A percentile compares a stretch with the other conserved stretches of the same genome.
These are phyloP conservation scores for Platygyra sinensis DNA, from an alignment of 64 coral and sea anemone genomes.

Conservation along the genomic window DNA sequence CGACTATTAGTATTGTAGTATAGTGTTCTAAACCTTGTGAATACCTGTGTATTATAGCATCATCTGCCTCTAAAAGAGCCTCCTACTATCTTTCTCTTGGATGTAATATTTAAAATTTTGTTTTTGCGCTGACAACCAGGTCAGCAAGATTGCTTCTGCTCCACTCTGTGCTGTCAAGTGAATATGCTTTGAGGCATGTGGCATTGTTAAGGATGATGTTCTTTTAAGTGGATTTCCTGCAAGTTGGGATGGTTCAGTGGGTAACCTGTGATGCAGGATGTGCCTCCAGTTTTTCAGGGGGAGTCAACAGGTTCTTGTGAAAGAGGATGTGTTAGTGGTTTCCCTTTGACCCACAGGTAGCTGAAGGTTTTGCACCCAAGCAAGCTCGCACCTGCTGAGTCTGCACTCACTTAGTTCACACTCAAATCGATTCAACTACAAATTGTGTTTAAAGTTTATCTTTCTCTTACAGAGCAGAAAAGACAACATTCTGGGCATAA, in stretches of 20 bases:
- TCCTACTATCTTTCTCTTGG: not conserved
- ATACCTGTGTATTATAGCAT: constrained; percentile 5
- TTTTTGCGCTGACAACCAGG: not conserved
- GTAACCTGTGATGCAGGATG: not conserved
- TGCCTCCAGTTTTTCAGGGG: too few relatives aligned
- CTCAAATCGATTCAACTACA: too few relatives aligned
- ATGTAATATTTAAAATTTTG: constrained; percentile 18
- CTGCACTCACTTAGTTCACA: too few relatives aligned
- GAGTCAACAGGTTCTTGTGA: too few relatives aligned
- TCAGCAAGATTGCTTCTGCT: not conserved
- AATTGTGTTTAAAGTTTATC: not conserved
- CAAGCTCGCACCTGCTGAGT: too few relatives aligned
- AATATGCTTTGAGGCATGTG: not conserved
- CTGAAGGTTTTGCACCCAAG: too few relatives aligned
- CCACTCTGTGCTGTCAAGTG: not conserved
- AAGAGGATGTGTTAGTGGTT: too few relatives aligned
- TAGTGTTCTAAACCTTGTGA: constrained; percentile 5
- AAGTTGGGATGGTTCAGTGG: not conserved
- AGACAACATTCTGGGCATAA: too few relatives aligned
- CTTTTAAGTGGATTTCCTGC: not conserved
- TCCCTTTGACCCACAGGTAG: too few relatives aligned
- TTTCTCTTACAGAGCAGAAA: too few relatives aligned
- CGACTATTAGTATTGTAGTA: constrained; percentile 1
- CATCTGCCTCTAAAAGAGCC: not conserved
- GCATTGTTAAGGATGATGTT: not conserved